A percentile compares a stretch with the other conserved stretches of the same genome.
Conservation (phyloP, 2,888 invertebrate genomes). For the Diaprepes abbreviatus region DNA sequence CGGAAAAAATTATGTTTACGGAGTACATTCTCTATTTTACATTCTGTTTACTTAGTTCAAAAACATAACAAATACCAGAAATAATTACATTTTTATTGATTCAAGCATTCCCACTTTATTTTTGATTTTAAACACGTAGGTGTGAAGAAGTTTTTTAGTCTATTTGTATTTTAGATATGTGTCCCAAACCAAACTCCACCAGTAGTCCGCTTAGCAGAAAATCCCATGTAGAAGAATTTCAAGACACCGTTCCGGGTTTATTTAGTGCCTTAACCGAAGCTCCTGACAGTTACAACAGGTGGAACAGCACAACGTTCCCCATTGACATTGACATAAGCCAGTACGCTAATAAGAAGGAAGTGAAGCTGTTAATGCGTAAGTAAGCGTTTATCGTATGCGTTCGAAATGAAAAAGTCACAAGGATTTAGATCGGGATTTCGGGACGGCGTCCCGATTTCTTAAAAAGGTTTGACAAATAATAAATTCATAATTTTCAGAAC, state of each 20-base stretch:
- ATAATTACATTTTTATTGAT: too few species aligned
- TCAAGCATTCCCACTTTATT: too few species aligned
- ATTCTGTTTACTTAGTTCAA: too few species aligned
- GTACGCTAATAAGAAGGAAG: conserved; percentile 74
- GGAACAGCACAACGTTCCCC: conserved; percentile 88
- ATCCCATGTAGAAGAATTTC: conserved; percentile 89
- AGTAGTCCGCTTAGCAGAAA: conserved; percentile 79
- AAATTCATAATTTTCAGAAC: conserved; percentile 72
- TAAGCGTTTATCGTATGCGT: too few species aligned
- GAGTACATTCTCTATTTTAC: too few species aligned
- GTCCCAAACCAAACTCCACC: conserved; percentile 88
- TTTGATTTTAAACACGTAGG: too few species aligned
- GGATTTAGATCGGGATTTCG: too few species aligned
- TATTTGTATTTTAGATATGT: conserved; percentile 78
- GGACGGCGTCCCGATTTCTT: too few species aligned
- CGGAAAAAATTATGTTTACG: neutral
- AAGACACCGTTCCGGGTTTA: conserved; percentile 86
- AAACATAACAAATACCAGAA: too few species aligned
- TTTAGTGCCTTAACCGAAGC: conserved; percentile 87
- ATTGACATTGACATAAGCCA: conserved; percentile 81
- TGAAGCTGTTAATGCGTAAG: conserved; percentile 66
- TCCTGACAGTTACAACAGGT: conserved; percentile 81
- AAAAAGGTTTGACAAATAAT: too few species aligned
- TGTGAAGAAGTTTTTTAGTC: neutral
- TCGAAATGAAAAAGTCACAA: too few species aligned